Percentiles rank a stretch among this genome's conserved stretches.
Evolutionary conservation across 1,140 invertebrate species (phyloP).

Genomic region (Pantala flavescens): DNA sequence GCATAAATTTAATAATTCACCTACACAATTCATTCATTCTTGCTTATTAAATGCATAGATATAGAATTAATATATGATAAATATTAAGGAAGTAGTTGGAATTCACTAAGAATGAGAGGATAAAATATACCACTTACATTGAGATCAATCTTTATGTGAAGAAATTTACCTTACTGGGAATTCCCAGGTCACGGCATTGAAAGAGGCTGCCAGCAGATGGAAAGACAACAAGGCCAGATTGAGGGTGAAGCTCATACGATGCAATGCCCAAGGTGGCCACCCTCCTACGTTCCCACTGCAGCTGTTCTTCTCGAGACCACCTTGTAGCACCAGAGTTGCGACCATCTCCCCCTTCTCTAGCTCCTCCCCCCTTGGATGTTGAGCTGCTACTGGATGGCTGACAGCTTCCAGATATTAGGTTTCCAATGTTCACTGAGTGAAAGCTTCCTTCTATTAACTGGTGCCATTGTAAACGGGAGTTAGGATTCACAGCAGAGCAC

Average conservation of each 20-base stretch:
- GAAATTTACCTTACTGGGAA: constrained; percentile 13
- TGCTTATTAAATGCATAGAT: too few species aligned
- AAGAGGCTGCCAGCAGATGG: constrained; percentile 77
- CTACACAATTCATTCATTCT: too few species aligned
- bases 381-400: too few species aligned
- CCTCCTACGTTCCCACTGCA: constrained; percentile 81
- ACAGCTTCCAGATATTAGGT: constrained; percentile 1
- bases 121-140: background rate
- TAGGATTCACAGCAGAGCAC: constrained; percentile 8
- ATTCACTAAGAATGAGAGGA: too few species aligned
- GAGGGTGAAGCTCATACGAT: constrained; percentile 76
- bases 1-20: too few species aligned
- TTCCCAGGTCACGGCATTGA: constrained; percentile 62
- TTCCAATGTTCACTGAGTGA: constrained; percentile 41
- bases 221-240: constrained; percentile 77
- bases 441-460: constrained; percentile 61
- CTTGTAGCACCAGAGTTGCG: constrained; percentile 34
- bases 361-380: background rate
- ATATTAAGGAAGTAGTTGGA: too few species aligned
- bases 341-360: background rate
- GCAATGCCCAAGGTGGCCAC: constrained; percentile 88
- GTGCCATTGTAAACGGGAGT: constrained; percentile 50
- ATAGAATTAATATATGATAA: too few species aligned
- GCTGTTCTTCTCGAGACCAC: constrained; percentile 73
- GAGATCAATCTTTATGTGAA: background rate